Evolutionary conservation across 2,113 vertebrate genomes (phyloP), one percentile per base, ranked within the genome.

Genomic region (Vimba vimba): DNA sequence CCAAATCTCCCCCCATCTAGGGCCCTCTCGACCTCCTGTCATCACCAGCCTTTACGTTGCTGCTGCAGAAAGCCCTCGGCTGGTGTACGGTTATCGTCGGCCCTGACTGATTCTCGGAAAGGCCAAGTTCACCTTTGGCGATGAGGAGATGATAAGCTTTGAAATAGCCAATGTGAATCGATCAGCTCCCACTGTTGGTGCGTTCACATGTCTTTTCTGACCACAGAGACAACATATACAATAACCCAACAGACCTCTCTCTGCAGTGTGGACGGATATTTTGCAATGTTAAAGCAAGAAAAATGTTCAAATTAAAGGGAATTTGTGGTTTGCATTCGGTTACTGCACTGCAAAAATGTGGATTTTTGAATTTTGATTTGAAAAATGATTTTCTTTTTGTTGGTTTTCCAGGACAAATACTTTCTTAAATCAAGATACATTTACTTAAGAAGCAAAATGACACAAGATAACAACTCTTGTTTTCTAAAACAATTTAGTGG

Each of bases 91-190:
- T 91, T 95, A 95, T 95, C 94, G 92, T 91, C 82, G 81, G 87
- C 90, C 92, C 92, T 83, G 90, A 89, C 71, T 87, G 92, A 92
- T 91, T 96, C 94, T 94, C 89, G 93, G 95, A 95, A 94, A 91
- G 87, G 90, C 88, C 93, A 91, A 96, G 95, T 96, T 95, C 95
- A 94, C 94, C 95, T 95, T 94, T 94, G 92, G 89, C 86, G 85
- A 84, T 74, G 90, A 91, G 89, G 91, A 93, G 95, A 95, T 95
- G 94, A 93, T 90, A 93, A 91, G 90, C 88, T 84, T 84, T 88
- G 95, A 96, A 94, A 94, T 88, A 71, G 33, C 55, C 81, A 52
- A 30, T 19, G 25, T 30, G 74, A 86, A 94, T 95, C 93, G 91
- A 95, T 95, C 81, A 85, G 3, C 64, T 88, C 86, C 91, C 86